phyloP scores from a whole-genome alignment of 2,797 vertebrate genomes.

The Acanthornis magna region DNA sequence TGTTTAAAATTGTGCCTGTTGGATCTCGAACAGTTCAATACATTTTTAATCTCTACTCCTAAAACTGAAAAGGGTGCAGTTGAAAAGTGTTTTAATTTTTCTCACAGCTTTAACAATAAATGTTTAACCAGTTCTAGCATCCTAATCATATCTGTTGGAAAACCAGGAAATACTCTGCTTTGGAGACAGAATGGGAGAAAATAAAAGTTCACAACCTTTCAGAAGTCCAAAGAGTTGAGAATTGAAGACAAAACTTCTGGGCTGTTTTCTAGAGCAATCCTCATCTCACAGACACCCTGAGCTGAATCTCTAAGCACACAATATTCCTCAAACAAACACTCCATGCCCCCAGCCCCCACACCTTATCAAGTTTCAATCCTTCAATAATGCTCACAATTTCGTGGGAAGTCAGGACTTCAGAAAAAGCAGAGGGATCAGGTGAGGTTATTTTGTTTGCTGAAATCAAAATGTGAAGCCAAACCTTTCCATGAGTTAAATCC shows the following conservation, averaged over 20 bases:
- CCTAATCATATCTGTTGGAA: not conserved
- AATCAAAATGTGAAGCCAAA: conserved; percentile 18
- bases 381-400: conserved; percentile 25
- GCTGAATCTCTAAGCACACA: not conserved
- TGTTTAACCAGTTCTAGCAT: not conserved
- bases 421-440: conserved; percentile 13
- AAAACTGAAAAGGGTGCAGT: not conserved
- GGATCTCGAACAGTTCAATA: not conserved
- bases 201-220: not conserved
- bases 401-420: not conserved
- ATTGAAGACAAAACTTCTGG: not conserved
- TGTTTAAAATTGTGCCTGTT: not conserved
- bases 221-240: not conserved
- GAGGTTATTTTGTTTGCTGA: conserved; percentile 20
- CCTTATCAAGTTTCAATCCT: conserved; percentile 20
- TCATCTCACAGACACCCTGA: not conserved
- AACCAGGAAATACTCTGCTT: not conserved
- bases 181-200: not conserved
- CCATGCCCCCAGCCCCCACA: not conserved
- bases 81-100: not conserved
- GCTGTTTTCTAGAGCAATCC: not conserved
- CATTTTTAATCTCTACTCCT: not conserved
- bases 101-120: not conserved
- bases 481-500: not conserved
- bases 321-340: conserved; percentile 13